A percentile compares a stretch with the other conserved stretches of the same genome.
Conservation (phyloP, 2,888 invertebrate genomes). For the Vannuccia rotundouncinata region DNA sequence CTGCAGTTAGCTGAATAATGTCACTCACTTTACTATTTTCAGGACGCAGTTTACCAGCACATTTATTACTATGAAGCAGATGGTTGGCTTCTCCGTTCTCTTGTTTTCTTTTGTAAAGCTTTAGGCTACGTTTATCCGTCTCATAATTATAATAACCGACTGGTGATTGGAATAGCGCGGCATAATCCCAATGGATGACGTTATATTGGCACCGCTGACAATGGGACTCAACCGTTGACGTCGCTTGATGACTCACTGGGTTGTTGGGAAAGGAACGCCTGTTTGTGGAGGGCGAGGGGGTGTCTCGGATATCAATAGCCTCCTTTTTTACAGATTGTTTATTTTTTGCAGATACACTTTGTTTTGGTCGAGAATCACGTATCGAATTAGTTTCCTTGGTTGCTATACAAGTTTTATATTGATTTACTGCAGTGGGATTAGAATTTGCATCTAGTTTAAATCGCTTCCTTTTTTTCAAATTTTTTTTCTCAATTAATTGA, state of each 20-base stretch:
- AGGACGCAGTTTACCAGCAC: background rate
- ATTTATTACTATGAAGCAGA: background rate
- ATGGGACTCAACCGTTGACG: background rate
- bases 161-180: background rate
- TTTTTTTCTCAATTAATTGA: background rate
- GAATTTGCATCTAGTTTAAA: background rate
- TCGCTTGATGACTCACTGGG: background rate
- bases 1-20: background rate
- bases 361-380: background rate
- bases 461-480: background rate
- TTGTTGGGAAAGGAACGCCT: background rate
- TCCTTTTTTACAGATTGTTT: background rate
- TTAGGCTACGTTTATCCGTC: background rate
- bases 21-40: background rate
- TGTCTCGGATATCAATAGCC: background rate
- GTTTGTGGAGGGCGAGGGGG: background rate
- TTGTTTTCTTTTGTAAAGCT: background rate
- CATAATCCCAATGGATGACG: slow-evolving; percentile 12
- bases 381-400: background rate
- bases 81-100: background rate
- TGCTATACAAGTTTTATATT: background rate
- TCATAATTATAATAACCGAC: background rate
- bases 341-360: background rate
- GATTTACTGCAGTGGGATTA: background rate
- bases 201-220: background rate